Percentiles rank a stretch among this genome's conserved stretches.
Evolutionary conservation across 2,113 vertebrate genomes (phyloP).

Genomic region (Mastomys coucha): DNA sequence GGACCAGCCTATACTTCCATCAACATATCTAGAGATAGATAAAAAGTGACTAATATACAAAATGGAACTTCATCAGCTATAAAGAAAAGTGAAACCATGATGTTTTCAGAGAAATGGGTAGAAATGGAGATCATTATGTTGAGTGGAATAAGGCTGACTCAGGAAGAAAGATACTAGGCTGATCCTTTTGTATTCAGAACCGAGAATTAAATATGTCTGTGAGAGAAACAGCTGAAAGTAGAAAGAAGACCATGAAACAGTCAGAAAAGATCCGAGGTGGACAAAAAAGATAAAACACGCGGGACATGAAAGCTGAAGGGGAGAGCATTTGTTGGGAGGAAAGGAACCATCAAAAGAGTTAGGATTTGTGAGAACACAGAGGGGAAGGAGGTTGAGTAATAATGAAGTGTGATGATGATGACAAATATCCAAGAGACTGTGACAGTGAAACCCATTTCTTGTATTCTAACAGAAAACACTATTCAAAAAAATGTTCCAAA

Average conservation of each 20-base stretch:
- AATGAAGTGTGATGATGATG: background rate
- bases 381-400: too few relatives aligned
- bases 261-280: background rate
- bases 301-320: background rate
- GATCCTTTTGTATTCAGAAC: background rate
- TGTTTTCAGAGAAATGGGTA: background rate
- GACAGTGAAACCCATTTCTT: background rate
- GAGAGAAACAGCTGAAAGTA: too few relatives aligned
- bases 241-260: background rate
- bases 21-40: background rate
- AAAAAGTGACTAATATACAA: background rate
- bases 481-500: conserved; percentile 22
- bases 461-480: background rate
- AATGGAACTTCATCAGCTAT: background rate
- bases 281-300: background rate
- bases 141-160: background rate
- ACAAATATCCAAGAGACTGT: background rate
- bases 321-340: background rate
- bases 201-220: too few relatives aligned
- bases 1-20: background rate
- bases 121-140: background rate
- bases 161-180: background rate
- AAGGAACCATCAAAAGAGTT: background rate
- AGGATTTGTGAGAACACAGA: too few relatives aligned
- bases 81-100: background rate